phyloP scores from a whole-genome alignment of 2,113 vertebrate species.

The Patagioenas fasciata region DNA sequence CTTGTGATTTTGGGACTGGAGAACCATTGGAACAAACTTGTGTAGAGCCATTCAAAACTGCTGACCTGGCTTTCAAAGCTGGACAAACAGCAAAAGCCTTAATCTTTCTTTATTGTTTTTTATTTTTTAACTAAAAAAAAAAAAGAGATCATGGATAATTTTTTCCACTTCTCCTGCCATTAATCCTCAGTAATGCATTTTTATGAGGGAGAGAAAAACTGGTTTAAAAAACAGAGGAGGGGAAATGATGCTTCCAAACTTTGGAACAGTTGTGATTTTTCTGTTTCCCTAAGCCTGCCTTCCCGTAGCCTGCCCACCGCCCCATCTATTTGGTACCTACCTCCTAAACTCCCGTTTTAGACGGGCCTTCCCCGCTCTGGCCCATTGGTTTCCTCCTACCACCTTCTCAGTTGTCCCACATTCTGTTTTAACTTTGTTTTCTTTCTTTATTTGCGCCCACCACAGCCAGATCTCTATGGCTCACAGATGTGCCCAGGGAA shows the following conservation, averaged over 20 bases:
- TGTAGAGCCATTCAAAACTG: background rate
- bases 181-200: constrained; percentile 44
- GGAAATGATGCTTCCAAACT: constrained; percentile 70
- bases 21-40: background rate
- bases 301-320: constrained; percentile 67
- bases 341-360: constrained; percentile 58
- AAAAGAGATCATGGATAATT: background rate
- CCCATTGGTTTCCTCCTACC: constrained; percentile 73
- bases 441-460: constrained; percentile 89
- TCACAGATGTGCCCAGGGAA: constrained; percentile 87
- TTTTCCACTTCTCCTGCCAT: background rate
- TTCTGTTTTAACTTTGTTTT: constrained; percentile 90
- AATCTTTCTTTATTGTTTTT: background rate
- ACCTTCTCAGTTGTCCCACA: constrained; percentile 82
- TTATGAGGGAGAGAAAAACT: constrained; percentile 36
- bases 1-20: background rate
- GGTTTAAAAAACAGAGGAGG: constrained; percentile 13
- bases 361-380: constrained; percentile 66
- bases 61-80: background rate
- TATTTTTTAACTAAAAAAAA: background rate
- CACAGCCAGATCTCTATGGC: constrained; percentile 88
- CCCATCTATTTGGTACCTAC: constrained; percentile 38
- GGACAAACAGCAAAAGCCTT: background rate
- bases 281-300: constrained; percentile 68
- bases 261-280: constrained; percentile 61